Evolutionary conservation across 2,797 vertebrate species (phyloP).

Genomic region (Macrochelys suwanniensis): DNA sequence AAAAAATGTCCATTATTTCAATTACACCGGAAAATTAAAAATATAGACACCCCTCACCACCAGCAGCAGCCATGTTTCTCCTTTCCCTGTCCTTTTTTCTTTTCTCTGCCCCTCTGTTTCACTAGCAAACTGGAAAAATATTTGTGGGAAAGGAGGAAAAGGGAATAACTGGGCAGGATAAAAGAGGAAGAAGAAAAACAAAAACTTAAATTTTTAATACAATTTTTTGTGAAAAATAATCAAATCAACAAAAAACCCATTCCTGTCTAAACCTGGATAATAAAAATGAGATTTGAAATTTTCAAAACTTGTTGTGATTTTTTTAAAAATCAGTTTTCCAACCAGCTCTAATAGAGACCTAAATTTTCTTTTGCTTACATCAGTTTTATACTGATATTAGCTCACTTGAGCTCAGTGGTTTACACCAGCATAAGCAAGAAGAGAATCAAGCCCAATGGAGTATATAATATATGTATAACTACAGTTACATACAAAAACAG

Average conservation of each 20-base stretch:
- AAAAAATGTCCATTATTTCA: not conserved
- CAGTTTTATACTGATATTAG: slow-evolving; percentile 30
- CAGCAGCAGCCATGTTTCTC: not conserved
- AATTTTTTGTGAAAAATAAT: not conserved
- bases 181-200: not conserved
- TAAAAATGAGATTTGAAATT: not conserved
- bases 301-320: not conserved
- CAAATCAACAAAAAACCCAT: not conserved
- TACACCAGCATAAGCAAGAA: slow-evolving; percentile 19
- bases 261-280: not conserved
- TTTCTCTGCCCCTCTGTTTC: not conserved
- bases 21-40: not conserved
- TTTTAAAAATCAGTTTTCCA: not conserved
- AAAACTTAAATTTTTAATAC: accelerated
- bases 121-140: no score
- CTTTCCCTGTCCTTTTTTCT: not conserved
- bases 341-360: not conserved
- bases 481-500: slow-evolving; percentile 46
- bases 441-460: not conserved
- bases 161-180: not conserved
- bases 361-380: not conserved
- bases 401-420: slow-evolving; percentile 58
- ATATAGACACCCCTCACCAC: not conserved
- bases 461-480: not conserved
- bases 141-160: not conserved